phyloP scores from a whole-genome alignment of 1,140 invertebrate genomes.

The Trichomalopsis sarcophagae region DNA sequence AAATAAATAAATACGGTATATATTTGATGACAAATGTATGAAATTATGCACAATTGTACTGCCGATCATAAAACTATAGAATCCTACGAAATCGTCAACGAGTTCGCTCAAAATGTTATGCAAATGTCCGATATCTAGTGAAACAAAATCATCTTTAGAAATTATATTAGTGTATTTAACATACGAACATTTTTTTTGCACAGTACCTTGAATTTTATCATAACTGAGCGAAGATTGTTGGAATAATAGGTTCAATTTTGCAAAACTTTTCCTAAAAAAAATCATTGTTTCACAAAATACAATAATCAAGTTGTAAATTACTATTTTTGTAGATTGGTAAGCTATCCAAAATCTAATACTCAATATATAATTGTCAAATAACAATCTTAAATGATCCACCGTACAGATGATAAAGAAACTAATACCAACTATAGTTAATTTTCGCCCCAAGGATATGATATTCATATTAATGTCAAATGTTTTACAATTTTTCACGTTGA shows the following conservation, averaged over 20 bases:
- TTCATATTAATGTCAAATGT: neutral
- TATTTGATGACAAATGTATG: slow-evolving; percentile 10
- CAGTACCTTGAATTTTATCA: neutral
- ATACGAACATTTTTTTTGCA: neutral
- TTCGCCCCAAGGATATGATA: neutral
- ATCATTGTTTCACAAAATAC: neutral
- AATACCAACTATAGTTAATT: slow-evolving; percentile 13
- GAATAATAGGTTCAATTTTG: neutral
- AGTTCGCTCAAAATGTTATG: neutral
- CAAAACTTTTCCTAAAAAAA: neutral
- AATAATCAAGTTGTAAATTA: neutral
- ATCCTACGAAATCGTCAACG: neutral
- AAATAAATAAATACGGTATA: slow-evolving; percentile 8
- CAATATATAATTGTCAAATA: neutral
- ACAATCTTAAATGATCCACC: slow-evolving; percentile 8
- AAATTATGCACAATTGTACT: neutral
- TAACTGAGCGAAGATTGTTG: neutral
- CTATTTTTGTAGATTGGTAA: neutral
- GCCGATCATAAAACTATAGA: slow-evolving; percentile 22
- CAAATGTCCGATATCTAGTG: neutral
- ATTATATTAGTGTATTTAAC: neutral
- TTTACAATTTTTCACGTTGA: neutral
- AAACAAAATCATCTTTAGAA: neutral
- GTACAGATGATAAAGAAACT: neutral
- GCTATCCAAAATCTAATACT: neutral